phyloP scores from a whole-genome alignment of 2,888 invertebrate species.

The Lasioglossum oenotherae region DNA sequence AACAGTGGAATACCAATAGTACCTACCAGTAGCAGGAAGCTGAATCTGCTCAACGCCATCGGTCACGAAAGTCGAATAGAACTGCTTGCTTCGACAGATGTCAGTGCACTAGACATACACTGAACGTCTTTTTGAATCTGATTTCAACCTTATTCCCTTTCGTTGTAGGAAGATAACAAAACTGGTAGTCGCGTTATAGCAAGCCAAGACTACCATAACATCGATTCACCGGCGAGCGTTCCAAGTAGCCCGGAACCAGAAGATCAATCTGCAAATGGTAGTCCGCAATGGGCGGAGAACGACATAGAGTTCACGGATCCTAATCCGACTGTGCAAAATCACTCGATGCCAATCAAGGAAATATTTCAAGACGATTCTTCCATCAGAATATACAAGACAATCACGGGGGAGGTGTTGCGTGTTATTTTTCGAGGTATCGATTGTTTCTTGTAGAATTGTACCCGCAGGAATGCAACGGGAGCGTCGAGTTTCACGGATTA shows the following conservation, averaged over 20 bases:
- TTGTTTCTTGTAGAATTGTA: not conserved
- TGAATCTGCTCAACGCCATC: conserved; percentile 87
- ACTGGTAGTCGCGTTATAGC: conserved; percentile 67
- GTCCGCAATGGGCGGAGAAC: conserved; percentile 84
- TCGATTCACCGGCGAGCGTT: conserved; percentile 69
- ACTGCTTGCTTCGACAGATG: conserved; percentile 77
- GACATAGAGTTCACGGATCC: conserved; percentile 87
- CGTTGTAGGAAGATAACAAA: conserved; percentile 67
- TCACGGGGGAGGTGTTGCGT: conserved; percentile 88
- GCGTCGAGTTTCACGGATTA: not conserved
- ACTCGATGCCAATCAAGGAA: conserved; percentile 77
- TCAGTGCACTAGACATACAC: conserved; percentile 47
- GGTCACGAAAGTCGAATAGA: conserved; percentile 82
- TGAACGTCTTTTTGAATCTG: not conserved
- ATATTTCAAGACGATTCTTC: conserved; percentile 86
- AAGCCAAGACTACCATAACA: conserved; percentile 64
- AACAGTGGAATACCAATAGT: conserved; percentile 78
- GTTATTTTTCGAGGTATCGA: conserved; percentile 87
- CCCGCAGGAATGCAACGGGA: not conserved
- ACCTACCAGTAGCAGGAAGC: conserved; percentile 73
- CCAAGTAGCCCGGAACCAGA: conserved; percentile 78
- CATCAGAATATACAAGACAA: conserved; percentile 86
- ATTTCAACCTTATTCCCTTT: not conserved
- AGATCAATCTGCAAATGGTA: conserved; percentile 53
- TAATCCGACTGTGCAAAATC: conserved; percentile 53